A percentile compares a stretch with the other conserved stretches of the same genome.
Evolutionary conservation across 2,888 invertebrate genomes (phyloP).

Genomic region (Lordiphosa fenestrarum): DNA sequence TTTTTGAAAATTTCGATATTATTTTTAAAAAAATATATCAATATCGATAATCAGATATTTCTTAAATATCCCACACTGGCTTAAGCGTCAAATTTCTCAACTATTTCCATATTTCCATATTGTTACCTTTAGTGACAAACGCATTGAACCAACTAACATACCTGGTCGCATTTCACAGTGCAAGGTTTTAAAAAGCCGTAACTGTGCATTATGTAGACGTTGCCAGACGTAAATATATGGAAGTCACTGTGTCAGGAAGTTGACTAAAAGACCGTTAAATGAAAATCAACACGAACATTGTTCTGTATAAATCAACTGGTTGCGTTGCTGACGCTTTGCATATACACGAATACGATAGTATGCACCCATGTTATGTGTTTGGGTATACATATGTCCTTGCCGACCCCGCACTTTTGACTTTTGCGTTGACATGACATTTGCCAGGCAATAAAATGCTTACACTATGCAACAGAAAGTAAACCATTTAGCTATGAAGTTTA

Average conservation of each 20-base stretch:
- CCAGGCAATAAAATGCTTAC: constrained; percentile 37
- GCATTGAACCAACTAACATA: not conserved
- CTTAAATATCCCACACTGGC: too few relatives aligned
- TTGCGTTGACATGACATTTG: constrained; percentile 75
- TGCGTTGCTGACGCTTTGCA: constrained; percentile 49
- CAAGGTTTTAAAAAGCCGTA: constrained; percentile 28
- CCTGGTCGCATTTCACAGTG: not conserved
- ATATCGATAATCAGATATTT: too few relatives aligned
- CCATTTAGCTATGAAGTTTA: too few relatives aligned
- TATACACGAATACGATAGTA: constrained; percentile 19
- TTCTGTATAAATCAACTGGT: constrained; percentile 72
- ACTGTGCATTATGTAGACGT: constrained; percentile 42
- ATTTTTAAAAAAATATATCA: too few relatives aligned
- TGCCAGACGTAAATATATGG: constrained; percentile 65
- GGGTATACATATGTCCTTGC: constrained; percentile 27
- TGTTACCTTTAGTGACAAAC: not conserved
- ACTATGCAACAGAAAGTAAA: constrained; percentile 30
- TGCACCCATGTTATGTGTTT: constrained; percentile 19
- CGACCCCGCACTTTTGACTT: constrained; percentile 62
- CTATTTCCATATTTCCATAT: not conserved
- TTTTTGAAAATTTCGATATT: too few relatives aligned
- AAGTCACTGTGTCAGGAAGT: constrained; percentile 75
- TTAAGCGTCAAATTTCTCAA: too few relatives aligned
- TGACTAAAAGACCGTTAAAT: constrained; percentile 76
- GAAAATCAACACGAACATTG: constrained; percentile 70